Evolutionary conservation across 1,140 invertebrate genomes (phyloP).

Genomic region (Hypsibius dujardini): DNA sequence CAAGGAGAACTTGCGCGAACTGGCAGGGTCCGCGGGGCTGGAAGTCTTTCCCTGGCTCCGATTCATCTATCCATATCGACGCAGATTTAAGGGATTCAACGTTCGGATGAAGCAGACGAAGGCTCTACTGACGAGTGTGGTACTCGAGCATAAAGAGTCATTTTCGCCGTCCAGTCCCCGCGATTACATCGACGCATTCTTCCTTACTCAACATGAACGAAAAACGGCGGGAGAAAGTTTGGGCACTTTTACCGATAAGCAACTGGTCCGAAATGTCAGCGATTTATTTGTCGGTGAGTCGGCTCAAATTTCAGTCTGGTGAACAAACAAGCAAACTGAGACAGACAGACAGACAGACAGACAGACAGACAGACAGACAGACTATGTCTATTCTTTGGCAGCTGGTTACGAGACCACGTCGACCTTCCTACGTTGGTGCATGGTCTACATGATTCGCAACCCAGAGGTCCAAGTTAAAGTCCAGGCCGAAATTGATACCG

Average conservation of each 20-base stretch:
- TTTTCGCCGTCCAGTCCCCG: slow-evolving; percentile 11
- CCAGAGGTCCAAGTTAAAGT: slow-evolving; percentile 23
- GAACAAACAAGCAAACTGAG: neutral
- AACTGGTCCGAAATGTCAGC: neutral
- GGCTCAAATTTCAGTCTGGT: no score
- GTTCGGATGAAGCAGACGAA: neutral
- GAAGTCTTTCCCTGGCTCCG: neutral
- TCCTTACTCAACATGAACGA: slow-evolving; percentile 11
- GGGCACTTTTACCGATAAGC: slow-evolving; percentile 1
- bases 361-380: neutral
- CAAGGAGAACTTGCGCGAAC: neutral
- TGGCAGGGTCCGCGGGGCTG: neutral
- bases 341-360: neutral
- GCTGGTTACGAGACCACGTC: slow-evolving; percentile 24
- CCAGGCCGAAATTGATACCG: slow-evolving; percentile 21
- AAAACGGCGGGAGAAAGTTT: no score
- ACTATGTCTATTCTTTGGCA: slow-evolving; percentile 19
- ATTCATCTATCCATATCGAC: neutral
- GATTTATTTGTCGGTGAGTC: neutral
- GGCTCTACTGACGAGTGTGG: neutral
- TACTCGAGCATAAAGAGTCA: neutral
- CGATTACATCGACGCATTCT: slow-evolving; percentile 18
- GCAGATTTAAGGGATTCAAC: neutral
- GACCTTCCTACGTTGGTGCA: slow-evolving; percentile 21
- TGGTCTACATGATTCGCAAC: slow-evolving; percentile 23